Base-by-base conservation (phyloP, 2,113 vertebrate species). In the Cercopithecus mona region DNA sequence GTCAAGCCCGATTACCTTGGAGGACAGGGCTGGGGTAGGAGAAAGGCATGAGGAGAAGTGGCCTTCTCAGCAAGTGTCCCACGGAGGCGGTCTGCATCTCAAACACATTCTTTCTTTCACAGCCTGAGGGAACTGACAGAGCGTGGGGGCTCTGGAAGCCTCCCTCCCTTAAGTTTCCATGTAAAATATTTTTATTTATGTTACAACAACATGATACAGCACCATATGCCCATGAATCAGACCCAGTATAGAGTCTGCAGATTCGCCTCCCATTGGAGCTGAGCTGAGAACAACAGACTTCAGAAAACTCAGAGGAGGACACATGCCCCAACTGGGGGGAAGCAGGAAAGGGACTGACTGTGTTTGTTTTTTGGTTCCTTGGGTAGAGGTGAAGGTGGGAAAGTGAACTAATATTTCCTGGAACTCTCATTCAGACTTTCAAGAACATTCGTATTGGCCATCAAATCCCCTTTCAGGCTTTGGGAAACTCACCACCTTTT, bases 121-220 rank as follows among this genome's bases (percentile, higher is more conserved):
- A 88, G 88, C 87, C 35, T 83, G 80, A 76, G 55, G 94, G 76
- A 35, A 17, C 78, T 57, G 86, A 88, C 18, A 79, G 76, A 66
- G 55, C 3, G 45, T 50, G 75, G 96, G 96, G 96, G 18, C 68
- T 95, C 88, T 3, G 14, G 75, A 85, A 89, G 88, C 84, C 59
- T 88, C 93, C 35, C 6, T 78, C 75, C 70, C 83, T 78, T 52
- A 4, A 8, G 57, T 80, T 93, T 93, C 43, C 72, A 81, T 13
- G 55, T 80, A 72, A 95, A 96, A 95, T 94, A 81, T 96, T 97
- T 95, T 89, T 97, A 92, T 95, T 96, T 93, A 84, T 92, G 96
- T 96, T 93, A 50, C 64, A 85, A 84, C 73, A 94, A 83, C 59
- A 82, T 64, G 96, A 93, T 66, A 94, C 68, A 94, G 89, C 38